Evolutionary conservation across 2,113 vertebrate species (phyloP), one percentile per base, ranked within the genome.

Genomic region (Puntigrus tetrazona): DNA sequence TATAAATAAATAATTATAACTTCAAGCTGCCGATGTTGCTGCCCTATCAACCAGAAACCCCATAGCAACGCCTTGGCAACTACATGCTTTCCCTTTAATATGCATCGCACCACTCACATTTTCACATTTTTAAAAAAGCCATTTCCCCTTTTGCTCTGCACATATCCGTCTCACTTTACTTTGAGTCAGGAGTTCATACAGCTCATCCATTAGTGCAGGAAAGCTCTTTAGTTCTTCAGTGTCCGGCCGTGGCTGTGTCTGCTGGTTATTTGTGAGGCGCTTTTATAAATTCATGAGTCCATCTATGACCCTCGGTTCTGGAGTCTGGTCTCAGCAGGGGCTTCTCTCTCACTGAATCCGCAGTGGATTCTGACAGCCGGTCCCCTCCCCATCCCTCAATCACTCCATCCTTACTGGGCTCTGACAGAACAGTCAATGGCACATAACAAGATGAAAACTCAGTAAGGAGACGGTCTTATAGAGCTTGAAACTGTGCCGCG

Each of bases 201-300:
- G 43, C 43, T 69, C 29, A 18, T 45, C 69, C 70, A 74, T 83
- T 75, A 83, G 55, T 6, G 7, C 50, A 55, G 50, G 20, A 83
- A 63, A 22, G 10, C 52, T 31, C n/a, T 57, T 36, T 34, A 41
- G 14, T 47, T 61, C 27, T 75, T 59, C 41, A 4, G 27, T 78
- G 14, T 41, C 59, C 20, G 31, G 27, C 43, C 7, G 3, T 36
- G 81, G 27, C 41, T 22, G 45, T 55, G 34, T 78, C 22, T 78
- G 83, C 82, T 38, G 31, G 82, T 78, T 84, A 50, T 84, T 73
- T 69, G 73, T 41, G 59, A 38, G 43, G 11, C 3, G 8, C 43
- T 52, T 84, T 84, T 69, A 84, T 78, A 77, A 77, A 84, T 78
- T 84, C 73, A 77, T 38, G 31, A 25, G 29, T 77, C 78, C 38